Evolutionary conservation across 1,140 invertebrate species (phyloP).

Genomic region (Sinonovacula constricta): DNA sequence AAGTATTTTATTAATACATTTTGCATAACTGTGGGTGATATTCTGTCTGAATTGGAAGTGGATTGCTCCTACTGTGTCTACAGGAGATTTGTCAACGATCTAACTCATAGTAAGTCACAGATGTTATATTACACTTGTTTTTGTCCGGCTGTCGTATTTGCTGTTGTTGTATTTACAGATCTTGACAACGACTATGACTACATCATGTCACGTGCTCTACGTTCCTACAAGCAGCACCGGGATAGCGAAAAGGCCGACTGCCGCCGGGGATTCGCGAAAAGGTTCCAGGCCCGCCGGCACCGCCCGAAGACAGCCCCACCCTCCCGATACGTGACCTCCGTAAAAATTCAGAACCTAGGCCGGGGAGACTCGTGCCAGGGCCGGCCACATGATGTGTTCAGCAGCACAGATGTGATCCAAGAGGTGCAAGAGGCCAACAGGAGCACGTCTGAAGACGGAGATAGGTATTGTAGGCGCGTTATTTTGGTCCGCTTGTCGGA

Average conservation of each 20-base stretch:
- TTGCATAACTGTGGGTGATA: not conserved
- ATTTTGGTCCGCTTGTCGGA: no score
- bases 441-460: no score
- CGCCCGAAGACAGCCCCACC: conserved; percentile 42
- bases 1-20: not conserved
- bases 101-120: not conserved
- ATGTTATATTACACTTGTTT: conserved; percentile 1
- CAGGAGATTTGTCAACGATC: not conserved
- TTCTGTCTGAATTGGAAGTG: not conserved
- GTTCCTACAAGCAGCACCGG: conserved; percentile 60
- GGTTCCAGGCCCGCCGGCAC: conserved; percentile 42
- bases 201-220: conserved; percentile 67
- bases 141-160: not conserved
- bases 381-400: not conserved
- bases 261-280: conserved; percentile 52
- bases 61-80: not conserved
- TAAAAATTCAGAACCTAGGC: conserved; percentile 27
- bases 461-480: no score
- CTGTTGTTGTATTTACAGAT: conserved; percentile 57
- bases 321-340: conserved; percentile 21
- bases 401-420: no score
- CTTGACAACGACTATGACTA: conserved; percentile 68
- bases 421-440: no score
- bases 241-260: conserved; percentile 57
- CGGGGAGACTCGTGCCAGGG: not conserved